Base-by-base conservation (phyloP, 2,113 vertebrate genomes). In the Macaca nemestrina region DNA sequence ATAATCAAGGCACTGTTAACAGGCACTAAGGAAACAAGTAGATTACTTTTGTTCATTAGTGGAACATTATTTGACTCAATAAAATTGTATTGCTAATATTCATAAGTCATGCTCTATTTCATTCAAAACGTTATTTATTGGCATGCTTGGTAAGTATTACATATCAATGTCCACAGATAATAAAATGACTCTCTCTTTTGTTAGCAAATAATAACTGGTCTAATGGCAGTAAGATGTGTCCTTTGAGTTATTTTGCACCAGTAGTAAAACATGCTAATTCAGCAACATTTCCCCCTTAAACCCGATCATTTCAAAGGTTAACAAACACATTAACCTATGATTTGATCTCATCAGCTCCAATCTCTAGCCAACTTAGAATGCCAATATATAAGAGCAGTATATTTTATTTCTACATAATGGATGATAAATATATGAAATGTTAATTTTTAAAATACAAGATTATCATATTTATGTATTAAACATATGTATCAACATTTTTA, bases 1-100 rank as follows among this genome's bases (percentile, higher is more conserved):
- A 97, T 95, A 96, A 97, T 75, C 85, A 94, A 81, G 88, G 20
- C 95, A 89, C 38, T 96, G 50, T 85, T 96, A 88, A 97, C 2
- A 89, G 83, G 43, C 32, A 50, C 12, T 10, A 45, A 90, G 97
- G n/a, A 89, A 97, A 92, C 40, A 89, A 95, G 38, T 32, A 45
- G 0, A 91, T 93, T 92, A 72, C 23, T 85, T 83, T 84, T 81
- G 22, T 83, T 20, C 86, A 64, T 92, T 95, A 95, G 80, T 64
- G 35, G 14, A 94, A 20, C 14, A 55, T 57, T 95, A 88, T 80
- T 57, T 78, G 80, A 67, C 52, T 91, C 50, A 86, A 5, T 64
- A 81, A 95, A 57, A 59, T 23, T 83, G 14, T 50, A 72, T 67
- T 68, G 61, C 35, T 84, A 82, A 50, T 25, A 72, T 82, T 82